Conservation (phyloP, 2,888 invertebrate species). For the Drosophila bunnanda region DNA sequence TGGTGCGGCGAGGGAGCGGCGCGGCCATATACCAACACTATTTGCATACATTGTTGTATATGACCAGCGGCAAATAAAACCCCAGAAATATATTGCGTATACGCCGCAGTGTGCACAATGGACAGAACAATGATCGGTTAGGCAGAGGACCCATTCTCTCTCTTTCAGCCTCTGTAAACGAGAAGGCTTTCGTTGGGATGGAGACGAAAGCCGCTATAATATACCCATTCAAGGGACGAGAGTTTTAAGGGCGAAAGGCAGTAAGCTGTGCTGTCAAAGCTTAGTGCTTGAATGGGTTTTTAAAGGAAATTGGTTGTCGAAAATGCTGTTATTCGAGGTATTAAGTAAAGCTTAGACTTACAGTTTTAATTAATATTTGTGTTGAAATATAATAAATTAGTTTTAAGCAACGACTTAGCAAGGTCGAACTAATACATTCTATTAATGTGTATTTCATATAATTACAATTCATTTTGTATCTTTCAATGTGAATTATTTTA, state of each 20-base stretch:
- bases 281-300: not conserved
- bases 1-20: not conserved
- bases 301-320: constrained; percentile 4
- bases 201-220: constrained; percentile 26
- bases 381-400: not conserved
- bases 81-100: constrained; percentile 50
- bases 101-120: constrained; percentile 37
- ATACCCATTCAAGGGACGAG: constrained; percentile 12
- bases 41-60: constrained; percentile 57
- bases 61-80: constrained; percentile 35
- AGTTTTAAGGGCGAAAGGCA: not conserved
- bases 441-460: too few species aligned
- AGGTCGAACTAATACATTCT: too few species aligned
- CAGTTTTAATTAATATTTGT: not conserved
- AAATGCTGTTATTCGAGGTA: not conserved
- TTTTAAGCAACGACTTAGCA: rapidly evolving
- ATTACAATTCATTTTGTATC: too few species aligned
- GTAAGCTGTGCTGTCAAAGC: constrained; percentile 4
- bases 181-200: constrained; percentile 12
- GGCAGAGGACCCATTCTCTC: not conserved
- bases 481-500: too few species aligned
- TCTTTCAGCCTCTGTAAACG: not conserved
- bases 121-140: constrained; percentile 26
- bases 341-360: not conserved
- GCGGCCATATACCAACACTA: constrained; percentile 33